These are phyloP conservation scores for Ramazzottius varieornatus DNA, from an alignment of 2,888 invertebrate genomes.

Conservation along the genomic window DNA sequence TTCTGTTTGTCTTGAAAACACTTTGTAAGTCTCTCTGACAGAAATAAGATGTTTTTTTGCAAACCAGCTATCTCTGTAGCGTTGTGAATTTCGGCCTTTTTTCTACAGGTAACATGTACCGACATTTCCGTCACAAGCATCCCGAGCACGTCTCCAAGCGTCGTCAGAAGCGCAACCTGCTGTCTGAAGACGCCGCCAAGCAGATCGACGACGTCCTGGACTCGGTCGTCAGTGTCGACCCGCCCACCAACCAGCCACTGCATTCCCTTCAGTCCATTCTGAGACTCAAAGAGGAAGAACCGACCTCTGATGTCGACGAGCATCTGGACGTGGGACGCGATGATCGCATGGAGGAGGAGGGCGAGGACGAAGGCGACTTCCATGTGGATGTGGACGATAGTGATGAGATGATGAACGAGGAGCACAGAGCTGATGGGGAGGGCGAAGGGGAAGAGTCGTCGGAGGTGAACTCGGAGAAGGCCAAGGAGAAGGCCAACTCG, in stretches of 20 bases:
- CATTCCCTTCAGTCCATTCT: not conserved
- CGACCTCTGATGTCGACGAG: not conserved
- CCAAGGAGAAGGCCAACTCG: conserved; percentile 57
- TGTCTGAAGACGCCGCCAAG: not conserved
- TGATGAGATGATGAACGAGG: not conserved
- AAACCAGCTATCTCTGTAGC: not conserved
- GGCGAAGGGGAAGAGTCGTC: conserved; percentile 44
- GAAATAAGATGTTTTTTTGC: not conserved
- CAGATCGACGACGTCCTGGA: not conserved
- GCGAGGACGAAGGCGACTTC: conserved; percentile 5
- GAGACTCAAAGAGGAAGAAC: not conserved
- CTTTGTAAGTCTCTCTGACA: too few relatives aligned
- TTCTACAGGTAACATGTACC: conserved; percentile 44
- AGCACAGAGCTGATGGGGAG: conserved; percentile 9
- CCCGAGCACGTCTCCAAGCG: conserved; percentile 34
- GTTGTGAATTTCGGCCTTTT: not conserved
- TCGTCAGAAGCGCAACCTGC: not conserved
- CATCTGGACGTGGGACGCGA: not conserved
- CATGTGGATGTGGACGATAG: not conserved
- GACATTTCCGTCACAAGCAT: conserved; percentile 77
- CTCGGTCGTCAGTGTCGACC: not conserved
- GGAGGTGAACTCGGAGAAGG: conserved; percentile 12
- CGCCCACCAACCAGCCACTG: not conserved
- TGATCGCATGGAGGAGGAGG: conserved; percentile 4
- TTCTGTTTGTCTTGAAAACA: too few relatives aligned